A percentile compares a stretch with the other conserved stretches of the same genome.
phyloP scores from a whole-genome alignment of 2,888 invertebrate species.

The Apamea anceps region DNA sequence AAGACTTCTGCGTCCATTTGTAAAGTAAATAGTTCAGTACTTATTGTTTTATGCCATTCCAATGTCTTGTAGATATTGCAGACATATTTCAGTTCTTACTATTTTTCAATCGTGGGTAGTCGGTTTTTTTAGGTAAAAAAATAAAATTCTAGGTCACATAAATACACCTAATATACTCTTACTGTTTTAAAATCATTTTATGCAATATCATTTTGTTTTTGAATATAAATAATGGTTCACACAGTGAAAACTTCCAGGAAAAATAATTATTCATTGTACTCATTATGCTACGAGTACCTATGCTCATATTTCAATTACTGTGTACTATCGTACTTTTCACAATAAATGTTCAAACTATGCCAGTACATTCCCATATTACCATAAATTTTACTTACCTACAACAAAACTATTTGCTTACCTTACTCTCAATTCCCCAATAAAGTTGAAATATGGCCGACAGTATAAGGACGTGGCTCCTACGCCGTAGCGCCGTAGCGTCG shows the following conservation, averaged over 20 bases:
- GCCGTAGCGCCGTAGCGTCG: conserved; percentile 45
- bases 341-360: conserved; percentile 7
- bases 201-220: not conserved
- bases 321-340: not conserved
- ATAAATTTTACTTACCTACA: conserved; percentile 12
- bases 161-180: not conserved
- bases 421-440: conserved; percentile 44
- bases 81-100: not conserved
- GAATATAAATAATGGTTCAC: no score
- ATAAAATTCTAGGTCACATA: not conserved
- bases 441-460: conserved; percentile 29
- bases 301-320: not conserved
- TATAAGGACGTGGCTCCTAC: conserved; percentile 43
- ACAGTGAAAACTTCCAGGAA: not conserved
- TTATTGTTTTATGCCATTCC: not conserved
- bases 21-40: not conserved
- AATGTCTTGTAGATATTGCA: not conserved
- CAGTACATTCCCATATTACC: not conserved
- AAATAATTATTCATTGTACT: not conserved
- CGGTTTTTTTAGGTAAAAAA: no score
- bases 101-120: not conserved
- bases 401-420: conserved; percentile 33
- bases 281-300: not conserved
- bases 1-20: not conserved
- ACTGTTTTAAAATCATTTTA: not conserved